Evolutionary conservation across 1,140 invertebrate species (phyloP).

Genomic region (Brachionus asplanchnoidis): DNA sequence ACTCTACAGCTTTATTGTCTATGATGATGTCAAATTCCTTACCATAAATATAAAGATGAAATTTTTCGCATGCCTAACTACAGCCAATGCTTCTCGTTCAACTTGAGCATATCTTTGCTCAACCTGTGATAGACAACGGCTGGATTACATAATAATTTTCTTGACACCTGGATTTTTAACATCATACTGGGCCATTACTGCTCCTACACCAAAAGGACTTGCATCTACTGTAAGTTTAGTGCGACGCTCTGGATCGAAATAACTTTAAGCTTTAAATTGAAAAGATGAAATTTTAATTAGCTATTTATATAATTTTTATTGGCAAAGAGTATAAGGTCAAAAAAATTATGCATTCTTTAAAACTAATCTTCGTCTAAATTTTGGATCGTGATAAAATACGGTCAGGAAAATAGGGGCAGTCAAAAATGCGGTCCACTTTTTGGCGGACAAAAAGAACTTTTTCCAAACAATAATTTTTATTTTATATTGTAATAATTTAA

Average conservation of each 20-base stretch:
- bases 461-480: no score
- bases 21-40: conserved; percentile 12
- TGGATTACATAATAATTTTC: conserved; percentile 48
- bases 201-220: conserved; percentile 54
- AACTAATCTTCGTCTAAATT: no score
- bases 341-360: no score
- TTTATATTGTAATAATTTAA: no score
- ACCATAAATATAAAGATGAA: neutral
- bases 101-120: conserved; percentile 46
- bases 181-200: conserved; percentile 54
- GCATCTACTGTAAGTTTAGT: conserved; percentile 44
- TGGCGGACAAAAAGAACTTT: no score
- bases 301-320: no score
- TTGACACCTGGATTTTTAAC: neutral
- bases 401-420: no score
- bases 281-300: no score
- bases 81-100: conserved; percentile 39
- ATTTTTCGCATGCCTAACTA: neutral
- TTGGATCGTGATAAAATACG: no score
- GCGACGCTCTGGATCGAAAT: neutral
- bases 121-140: conserved; percentile 21
- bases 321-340: no score
- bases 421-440: no score
- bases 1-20: conserved; percentile 1
- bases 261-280: neutral